A percentile compares a stretch with the other conserved stretches of the same genome.
phyloP scores from a whole-genome alignment of 2,888 invertebrate species.

The Lottia gigantea region DNA sequence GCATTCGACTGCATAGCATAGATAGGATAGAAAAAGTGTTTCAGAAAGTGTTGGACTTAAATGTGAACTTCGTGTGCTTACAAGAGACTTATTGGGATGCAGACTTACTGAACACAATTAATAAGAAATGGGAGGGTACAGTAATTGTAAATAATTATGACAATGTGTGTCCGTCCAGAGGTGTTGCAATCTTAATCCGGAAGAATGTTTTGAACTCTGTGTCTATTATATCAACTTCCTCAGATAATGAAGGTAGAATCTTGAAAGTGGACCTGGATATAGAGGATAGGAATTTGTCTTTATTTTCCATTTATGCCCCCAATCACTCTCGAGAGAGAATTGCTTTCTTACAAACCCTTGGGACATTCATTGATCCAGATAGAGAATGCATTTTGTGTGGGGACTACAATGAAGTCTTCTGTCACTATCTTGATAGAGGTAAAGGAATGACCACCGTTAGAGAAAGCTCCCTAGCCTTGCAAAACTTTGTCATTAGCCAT shows the following conservation, averaged over 20 bases:
- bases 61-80: too few relatives aligned
- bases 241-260: too few relatives aligned
- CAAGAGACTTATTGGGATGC: too few relatives aligned
- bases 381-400: neutral
- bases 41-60: too few relatives aligned
- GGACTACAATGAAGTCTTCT: conserved; percentile 8
- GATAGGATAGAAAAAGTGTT: too few relatives aligned
- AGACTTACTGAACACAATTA: neutral
- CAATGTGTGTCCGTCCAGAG: neutral
- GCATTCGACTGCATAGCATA: too few relatives aligned
- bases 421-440: too few relatives aligned
- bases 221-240: neutral
- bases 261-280: conserved; percentile 12
- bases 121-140: conserved; percentile 11
- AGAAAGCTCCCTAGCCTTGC: too few relatives aligned
- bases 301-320: conserved; percentile 20
- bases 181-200: conserved; percentile 17
- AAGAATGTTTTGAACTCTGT: conserved; percentile 10
- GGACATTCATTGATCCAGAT: neutral
- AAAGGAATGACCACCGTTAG: too few relatives aligned
- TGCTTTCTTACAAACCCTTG: neutral
- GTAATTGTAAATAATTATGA: conserved; percentile 4
- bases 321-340: neutral
- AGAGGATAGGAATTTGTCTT: conserved; percentile 11
- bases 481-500: too few relatives aligned